These are phyloP conservation scores for Petrolisthes cinctipes DNA, from an alignment of 2,888 invertebrate genomes.

Conservation along the genomic window DNA sequence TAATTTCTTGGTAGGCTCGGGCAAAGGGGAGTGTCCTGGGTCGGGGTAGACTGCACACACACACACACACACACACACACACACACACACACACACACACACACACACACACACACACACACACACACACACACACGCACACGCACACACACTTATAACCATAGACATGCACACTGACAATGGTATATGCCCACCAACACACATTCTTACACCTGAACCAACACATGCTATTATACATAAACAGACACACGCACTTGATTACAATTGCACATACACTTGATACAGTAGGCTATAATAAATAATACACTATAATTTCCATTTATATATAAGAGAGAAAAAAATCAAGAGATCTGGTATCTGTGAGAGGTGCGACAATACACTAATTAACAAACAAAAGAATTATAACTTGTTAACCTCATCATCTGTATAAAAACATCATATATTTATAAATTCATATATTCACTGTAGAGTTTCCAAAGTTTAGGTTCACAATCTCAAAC, in stretches of 20 bases:
- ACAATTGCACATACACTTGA: background rate
- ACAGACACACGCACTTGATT: conserved; percentile 1
- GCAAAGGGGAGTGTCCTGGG: background rate
- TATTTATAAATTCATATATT: too few relatives aligned
- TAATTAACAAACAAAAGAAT: too few relatives aligned
- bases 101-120: conserved; percentile 6
- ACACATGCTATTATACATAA: background rate
- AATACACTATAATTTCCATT: background rate
- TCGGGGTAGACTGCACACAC: background rate
- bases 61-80: conserved; percentile 14
- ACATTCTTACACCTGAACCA: background rate
- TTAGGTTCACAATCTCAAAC: too few relatives aligned
- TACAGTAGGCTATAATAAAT: background rate
- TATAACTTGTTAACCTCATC: too few relatives aligned
- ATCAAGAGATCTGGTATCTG: too few relatives aligned
- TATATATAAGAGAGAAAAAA: too few relatives aligned
- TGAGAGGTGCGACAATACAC: too few relatives aligned
- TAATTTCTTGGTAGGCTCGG: conserved; percentile 46
- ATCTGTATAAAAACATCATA: too few relatives aligned
- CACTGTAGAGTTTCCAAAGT: too few relatives aligned
- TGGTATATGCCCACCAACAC: background rate
- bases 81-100: background rate
- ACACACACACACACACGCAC: background rate
- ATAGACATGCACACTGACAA: background rate
- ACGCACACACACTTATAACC: background rate